Evolutionary conservation across 2,797 vertebrate genomes (phyloP).

Genomic region (Trachurus trachurus): DNA sequence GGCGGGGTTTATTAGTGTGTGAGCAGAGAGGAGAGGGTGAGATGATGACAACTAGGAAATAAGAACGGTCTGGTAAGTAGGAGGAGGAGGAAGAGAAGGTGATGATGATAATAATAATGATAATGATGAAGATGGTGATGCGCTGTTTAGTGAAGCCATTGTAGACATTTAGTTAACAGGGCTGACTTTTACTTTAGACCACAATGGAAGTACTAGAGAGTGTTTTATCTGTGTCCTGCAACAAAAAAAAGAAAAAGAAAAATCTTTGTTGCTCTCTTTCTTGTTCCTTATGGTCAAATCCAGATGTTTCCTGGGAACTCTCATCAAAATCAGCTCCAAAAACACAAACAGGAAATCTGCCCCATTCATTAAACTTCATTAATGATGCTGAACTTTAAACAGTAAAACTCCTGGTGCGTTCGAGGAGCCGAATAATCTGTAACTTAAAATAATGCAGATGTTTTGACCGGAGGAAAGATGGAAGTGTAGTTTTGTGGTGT

Average conservation of each 20-base stretch:
- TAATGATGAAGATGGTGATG: not conserved
- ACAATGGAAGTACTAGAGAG: conserved; percentile 46
- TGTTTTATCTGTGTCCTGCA: conserved; percentile 57
- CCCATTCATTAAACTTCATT: too few relatives aligned
- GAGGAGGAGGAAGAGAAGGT: not conserved
- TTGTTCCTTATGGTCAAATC: not conserved
- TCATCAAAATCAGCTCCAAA: not conserved
- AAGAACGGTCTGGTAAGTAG: not conserved
- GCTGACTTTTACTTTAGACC: conserved; percentile 60
- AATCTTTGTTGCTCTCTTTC: conserved; percentile 2
- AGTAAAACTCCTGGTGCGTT: not conserved
- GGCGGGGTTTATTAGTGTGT: not conserved
- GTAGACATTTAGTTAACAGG: conserved; percentile 66
- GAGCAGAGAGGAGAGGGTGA: conserved; percentile 3
- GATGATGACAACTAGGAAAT: conserved; percentile 13
- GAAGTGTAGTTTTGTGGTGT: not conserved
- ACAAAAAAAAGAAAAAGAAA: conserved; percentile 14
- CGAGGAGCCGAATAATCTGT: not conserved
- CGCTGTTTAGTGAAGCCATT: conserved; percentile 67
- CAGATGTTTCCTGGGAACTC: not conserved
- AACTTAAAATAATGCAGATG: not conserved
- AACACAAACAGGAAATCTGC: too few relatives aligned
- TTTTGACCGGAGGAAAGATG: not conserved
- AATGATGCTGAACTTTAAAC: not conserved
- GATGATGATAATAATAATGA: too few relatives aligned